A percentile compares a stretch with the other conserved stretches of the same genome.
Evolutionary conservation across 2,888 invertebrate genomes (phyloP).

Genomic region (Lithosia quadra): DNA sequence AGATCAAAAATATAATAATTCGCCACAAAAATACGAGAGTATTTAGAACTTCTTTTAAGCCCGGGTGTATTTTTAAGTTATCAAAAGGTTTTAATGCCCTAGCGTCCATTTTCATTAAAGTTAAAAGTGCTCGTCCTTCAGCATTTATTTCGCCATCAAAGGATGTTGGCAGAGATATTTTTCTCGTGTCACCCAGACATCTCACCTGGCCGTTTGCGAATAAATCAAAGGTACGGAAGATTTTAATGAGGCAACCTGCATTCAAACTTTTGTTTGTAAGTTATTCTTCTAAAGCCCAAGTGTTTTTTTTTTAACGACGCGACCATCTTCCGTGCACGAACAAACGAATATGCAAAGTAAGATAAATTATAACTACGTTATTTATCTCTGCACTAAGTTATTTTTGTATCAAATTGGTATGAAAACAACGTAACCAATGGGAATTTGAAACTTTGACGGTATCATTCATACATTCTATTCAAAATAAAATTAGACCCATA

Average conservation of each 20-base stretch:
- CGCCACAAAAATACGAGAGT: neutral
- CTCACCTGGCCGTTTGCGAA: conserved; percentile 73
- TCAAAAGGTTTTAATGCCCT: conserved; percentile 29
- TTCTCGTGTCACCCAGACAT: conserved; percentile 44
- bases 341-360: neutral
- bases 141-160: conserved; percentile 69
- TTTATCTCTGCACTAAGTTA: neutral
- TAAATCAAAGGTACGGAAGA: conserved; percentile 84
- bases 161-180: conserved; percentile 51
- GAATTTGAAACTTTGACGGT: neutral
- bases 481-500: neutral
- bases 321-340: conserved; percentile 16
- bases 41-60: neutral
- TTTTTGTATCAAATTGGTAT: neutral
- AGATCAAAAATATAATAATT: neutral
- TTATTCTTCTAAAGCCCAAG: conserved; percentile 54
- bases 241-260: conserved; percentile 84
- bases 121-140: conserved; percentile 57
- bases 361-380: neutral
- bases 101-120: conserved; percentile 47
- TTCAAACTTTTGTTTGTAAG: conserved; percentile 77
- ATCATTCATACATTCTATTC: too few species aligned
- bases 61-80: conserved; percentile 24
- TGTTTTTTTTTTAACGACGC: conserved; percentile 33
- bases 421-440: neutral